Evolutionary conservation across 1,140 invertebrate species (phyloP), one percentile per base, ranked within the genome.

Genomic region (Holotrichia oblita): DNA sequence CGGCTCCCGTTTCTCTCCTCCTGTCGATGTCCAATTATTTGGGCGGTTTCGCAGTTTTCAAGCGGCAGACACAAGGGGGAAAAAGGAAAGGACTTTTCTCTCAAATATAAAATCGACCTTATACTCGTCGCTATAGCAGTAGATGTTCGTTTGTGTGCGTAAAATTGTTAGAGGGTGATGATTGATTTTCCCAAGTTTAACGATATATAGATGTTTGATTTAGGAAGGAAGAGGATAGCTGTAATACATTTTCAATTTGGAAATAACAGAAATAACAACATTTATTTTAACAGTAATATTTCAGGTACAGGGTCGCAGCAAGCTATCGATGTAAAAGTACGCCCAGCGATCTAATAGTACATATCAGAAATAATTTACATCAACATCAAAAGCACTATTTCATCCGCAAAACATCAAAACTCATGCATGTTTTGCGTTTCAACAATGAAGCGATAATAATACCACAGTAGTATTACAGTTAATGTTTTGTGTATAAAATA

Each of bases 21-120:
- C 73, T 14, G 27, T 40, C 40, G 73, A 74, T 41, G 61, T 27
- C 73, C 41, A 22, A 74, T 44, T 41, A 41, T 41, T 74, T 74
- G 73, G 73, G 73, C 73, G 73, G 73, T 41, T 74, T 74, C 73
- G 17, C 73, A 74, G 14, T 41, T 74, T 74, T 74, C 40, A 42
- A 74, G 22, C 6, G 22, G n/a, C 3, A 55, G n/a, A 34, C 27
- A 34, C 27, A 48, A 48, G 44, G 44, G 44, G 22, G 48, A 55
- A 55, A 17, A 64, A 48, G 61, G 22, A 22, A 69, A 27, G 24
- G 61, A 69, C 8, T 34, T 34, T 14, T 27, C 59, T 20, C 17
- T 2, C 59, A 17, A 48, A 17, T 48, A 34, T 34, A 34, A 34
- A 34, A 34, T 34, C 27, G 27, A 34, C 27, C 27, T 34, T 34